These are phyloP conservation scores for Mormoops blainvillei DNA, from an alignment of 2,113 vertebrate species.

Conservation along the genomic window DNA sequence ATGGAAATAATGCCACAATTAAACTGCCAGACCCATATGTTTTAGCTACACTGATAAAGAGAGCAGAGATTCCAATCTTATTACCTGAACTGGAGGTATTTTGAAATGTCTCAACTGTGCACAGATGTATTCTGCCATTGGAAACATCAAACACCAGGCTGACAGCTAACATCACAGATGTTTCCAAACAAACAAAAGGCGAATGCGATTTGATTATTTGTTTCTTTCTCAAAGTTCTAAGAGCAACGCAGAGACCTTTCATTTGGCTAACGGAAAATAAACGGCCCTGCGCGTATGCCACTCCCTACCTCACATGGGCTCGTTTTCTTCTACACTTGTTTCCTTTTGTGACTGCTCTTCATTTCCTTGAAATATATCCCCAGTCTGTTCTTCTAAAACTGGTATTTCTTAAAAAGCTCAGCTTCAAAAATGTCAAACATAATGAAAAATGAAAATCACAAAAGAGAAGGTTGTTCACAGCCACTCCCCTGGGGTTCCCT, in stretches of 20 bases:
- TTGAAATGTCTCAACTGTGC: constrained; percentile 32
- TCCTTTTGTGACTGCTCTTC: constrained; percentile 55
- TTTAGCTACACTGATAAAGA: not conserved
- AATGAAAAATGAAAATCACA: constrained; percentile 67
- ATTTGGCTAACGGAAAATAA: constrained; percentile 54
- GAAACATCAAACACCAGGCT: constrained; percentile 70
- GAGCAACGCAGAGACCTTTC: constrained; percentile 65
- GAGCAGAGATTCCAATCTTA: not conserved
- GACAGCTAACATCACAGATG: constrained; percentile 71
- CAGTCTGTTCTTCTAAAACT: constrained; percentile 58
- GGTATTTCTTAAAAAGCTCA: constrained; percentile 54
- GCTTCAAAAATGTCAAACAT: constrained; percentile 66
- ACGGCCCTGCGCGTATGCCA: not conserved
- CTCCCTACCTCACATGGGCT: constrained; percentile 3
- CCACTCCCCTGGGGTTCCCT: constrained; percentile 62
- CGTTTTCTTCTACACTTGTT: constrained; percentile 64
- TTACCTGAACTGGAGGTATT: not conserved
- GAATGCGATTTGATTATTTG: constrained; percentile 73
- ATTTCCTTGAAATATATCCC: constrained; percentile 63
- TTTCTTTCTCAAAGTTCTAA: constrained; percentile 78
- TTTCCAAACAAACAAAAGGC: constrained; percentile 72
- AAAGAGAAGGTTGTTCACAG: constrained; percentile 40
- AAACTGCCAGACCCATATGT: not conserved
- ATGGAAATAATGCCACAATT: not conserved
- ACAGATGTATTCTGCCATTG: constrained; percentile 65